phyloP scores from a whole-genome alignment of 2,113 vertebrate genomes.

The Colossoma macropomum region DNA sequence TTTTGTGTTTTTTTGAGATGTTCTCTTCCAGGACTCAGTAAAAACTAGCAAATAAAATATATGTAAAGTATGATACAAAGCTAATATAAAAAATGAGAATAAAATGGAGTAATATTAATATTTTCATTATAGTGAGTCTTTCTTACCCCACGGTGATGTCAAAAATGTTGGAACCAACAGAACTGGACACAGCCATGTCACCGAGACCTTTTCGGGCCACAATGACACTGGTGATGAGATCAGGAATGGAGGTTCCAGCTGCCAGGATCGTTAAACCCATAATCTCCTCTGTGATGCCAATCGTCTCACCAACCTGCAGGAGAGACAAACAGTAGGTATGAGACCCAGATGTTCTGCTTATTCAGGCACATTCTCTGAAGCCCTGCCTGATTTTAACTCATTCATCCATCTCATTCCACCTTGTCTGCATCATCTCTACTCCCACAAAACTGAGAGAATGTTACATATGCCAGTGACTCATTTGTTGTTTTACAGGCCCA shows the following conservation, averaged over 20 bases:
- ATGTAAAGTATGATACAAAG: no score
- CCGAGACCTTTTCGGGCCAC: slow-evolving; percentile 79
- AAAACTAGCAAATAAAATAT: no score
- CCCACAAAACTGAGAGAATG: no score
- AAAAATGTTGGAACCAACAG: slow-evolving; percentile 79
- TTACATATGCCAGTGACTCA: no score
- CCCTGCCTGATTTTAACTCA: no score
- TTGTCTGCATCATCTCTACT: no score
- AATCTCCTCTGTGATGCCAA: slow-evolving; percentile 78
- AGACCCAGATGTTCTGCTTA: neutral
- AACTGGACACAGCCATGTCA: slow-evolving; percentile 81
- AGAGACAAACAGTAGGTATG: neutral
- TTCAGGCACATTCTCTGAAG: no score
- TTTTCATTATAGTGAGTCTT: neutral
- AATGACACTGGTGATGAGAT: slow-evolving; percentile 80
- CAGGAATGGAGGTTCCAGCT: slow-evolving; percentile 79
- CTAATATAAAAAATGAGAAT: neutral
- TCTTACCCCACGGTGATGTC: slow-evolving; percentile 73
- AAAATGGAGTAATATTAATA: neutral
- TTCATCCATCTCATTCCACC: no score
- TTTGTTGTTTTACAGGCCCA: no score
- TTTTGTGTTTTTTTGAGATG: no score
- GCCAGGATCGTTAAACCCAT: slow-evolving; percentile 80
- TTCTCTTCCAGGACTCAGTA: no score
- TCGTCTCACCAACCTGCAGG: slow-evolving; percentile 74